Conservation (phyloP, 1,140 invertebrate species). For the Thaumetopoea pityocampa region DNA sequence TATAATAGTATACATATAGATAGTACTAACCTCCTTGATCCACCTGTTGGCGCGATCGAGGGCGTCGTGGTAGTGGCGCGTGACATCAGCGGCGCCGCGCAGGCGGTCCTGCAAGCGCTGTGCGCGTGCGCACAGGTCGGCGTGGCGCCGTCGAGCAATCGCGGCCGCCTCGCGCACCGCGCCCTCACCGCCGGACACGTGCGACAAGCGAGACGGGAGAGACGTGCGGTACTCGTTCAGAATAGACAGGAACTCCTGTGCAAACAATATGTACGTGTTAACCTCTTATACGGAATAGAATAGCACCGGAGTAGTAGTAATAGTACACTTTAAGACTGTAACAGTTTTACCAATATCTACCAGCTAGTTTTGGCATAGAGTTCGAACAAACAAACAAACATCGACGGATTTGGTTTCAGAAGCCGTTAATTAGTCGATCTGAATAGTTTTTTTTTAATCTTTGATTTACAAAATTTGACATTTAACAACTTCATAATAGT, state of each 20-base stretch:
- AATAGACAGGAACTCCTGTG: constrained; percentile 84
- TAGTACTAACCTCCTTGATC: constrained; percentile 80
- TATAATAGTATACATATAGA: no score
- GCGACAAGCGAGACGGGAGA: constrained; percentile 86
- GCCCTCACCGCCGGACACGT: constrained; percentile 80
- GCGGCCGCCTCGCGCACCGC: constrained; percentile 41
- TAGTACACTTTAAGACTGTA: no score
- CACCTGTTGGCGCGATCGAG: constrained; percentile 89
- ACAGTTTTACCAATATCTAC: no score
- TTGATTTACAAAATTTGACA: neutral
- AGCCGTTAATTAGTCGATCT: no score
- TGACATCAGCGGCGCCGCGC: constrained; percentile 85
- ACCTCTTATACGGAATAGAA: neutral
- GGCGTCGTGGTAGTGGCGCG: constrained; percentile 89
- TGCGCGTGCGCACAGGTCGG: constrained; percentile 85
- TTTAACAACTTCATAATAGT: neutral
- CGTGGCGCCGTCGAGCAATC: constrained; percentile 83
- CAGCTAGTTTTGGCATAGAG: no score
- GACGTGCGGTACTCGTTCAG: constrained; percentile 91
- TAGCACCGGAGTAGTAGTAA: no score
- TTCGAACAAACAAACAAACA: no score
- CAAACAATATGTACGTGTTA: neutral
- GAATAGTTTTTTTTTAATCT: no score
- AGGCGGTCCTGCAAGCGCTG: constrained; percentile 89
- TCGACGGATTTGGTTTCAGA: no score